Base-by-base conservation (phyloP, 2,113 vertebrate genomes). In the Albula goreensis region DNA sequence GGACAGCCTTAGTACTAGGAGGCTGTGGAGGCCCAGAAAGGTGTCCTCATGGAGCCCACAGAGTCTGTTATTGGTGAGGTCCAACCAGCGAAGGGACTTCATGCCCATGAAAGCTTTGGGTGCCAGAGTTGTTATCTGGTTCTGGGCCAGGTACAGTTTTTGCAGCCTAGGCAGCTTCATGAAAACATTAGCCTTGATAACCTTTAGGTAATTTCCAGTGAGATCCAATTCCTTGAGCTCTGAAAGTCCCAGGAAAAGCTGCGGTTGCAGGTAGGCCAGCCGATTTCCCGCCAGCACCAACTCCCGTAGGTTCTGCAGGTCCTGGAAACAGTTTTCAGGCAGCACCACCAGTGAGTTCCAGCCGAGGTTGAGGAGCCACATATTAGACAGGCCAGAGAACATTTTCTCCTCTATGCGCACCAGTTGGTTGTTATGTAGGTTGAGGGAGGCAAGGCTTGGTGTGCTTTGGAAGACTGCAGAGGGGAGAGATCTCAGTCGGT, bases 151-250 rank as follows among this genome's bases (percentile, higher is more conserved):
- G 88, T 98, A 98, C 49, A 99, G 96, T 90, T 99, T 99, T 90
- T 97, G 97, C 2, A 99, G 95, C 91, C 97, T 97, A 50, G 95
- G 95, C 63, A 99, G 94, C 91, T 96, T 96, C 50, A 94, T 82
- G 0, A 99, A 99, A 83, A 99, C 94, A 11, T 97, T 96, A 41
- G 95, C 94, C 92, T 99, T 99, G 90, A 99, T 92, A 3, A 97
- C 95, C 49, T 97, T 97, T 15, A 99, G 93, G 0, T 91, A 90
- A 0, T 99, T 99, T 70, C 97, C 94, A 0, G 96, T 97, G 82
- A 99, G 89, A 89, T 99, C 98, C 92, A 99, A 94, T 91, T 99
- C 97, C 79, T 97, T 98, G 9, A 99, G 96, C 91, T 99, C 98
- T 0, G 84, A 93, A 2, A 99, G 96, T 86, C 96, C 96, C 60